Percentiles rank a stretch among this genome's conserved stretches.
These are phyloP conservation scores for Cercopithecus mona DNA, from an alignment of 2,113 vertebrate species.

Conservation along the genomic window DNA sequence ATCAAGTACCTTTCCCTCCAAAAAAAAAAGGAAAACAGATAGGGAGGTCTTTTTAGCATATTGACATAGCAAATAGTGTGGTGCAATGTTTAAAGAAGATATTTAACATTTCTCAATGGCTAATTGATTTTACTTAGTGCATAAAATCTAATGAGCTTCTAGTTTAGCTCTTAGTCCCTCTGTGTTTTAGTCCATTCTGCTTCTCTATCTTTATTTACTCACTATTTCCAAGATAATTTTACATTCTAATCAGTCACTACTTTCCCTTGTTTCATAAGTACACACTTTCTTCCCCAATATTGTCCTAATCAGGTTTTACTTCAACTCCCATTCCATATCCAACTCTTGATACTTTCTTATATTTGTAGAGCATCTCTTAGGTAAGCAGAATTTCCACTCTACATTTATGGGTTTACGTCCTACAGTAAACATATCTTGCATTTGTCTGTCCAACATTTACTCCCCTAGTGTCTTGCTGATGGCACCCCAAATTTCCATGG, in stretches of 20 bases:
- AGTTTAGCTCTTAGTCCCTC: background rate
- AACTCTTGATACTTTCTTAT: background rate
- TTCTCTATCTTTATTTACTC: background rate
- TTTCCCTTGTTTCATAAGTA: background rate
- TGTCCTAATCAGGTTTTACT: background rate
- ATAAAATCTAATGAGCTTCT: background rate
- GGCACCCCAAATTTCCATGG: background rate
- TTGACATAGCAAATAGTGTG: background rate
- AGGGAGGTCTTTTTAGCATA: background rate
- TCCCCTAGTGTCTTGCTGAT: background rate
- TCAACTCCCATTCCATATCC: background rate
- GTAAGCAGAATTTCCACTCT: background rate
- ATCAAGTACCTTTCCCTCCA: background rate
- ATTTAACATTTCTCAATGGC: background rate
- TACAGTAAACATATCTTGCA: background rate
- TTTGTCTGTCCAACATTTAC: background rate
- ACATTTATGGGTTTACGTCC: background rate
- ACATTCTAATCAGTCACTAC: background rate
- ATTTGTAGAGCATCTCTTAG: background rate
- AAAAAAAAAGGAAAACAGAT: background rate
- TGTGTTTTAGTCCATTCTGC: background rate
- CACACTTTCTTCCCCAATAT: background rate
- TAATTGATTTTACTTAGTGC: background rate
- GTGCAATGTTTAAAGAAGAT: background rate
- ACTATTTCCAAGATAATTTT: conserved; percentile 12